Conservation (phyloP, 2,888 invertebrate species). For the Drosophila prostipennis region DNA sequence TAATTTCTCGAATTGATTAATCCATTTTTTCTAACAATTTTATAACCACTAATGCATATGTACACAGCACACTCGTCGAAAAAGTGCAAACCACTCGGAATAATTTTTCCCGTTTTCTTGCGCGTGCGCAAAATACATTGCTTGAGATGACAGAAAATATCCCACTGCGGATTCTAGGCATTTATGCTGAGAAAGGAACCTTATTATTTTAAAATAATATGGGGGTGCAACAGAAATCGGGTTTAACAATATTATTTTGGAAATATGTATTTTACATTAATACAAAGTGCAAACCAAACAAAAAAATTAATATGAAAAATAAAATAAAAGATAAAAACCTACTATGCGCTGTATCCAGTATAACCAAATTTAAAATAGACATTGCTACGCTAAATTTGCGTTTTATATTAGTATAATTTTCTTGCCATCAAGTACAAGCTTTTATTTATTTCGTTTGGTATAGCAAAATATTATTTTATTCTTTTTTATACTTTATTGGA, state of each 20-base stretch:
- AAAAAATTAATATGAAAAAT: too few species aligned
- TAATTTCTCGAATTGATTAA: conserved; percentile 18
- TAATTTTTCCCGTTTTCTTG: conserved; percentile 8
- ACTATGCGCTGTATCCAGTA: too few species aligned
- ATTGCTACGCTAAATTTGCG: too few species aligned
- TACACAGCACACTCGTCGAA: conserved; percentile 40
- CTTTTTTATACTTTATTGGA: background rate
- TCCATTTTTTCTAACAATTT: conserved; percentile 30
- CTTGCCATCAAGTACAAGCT: conserved; percentile 8
- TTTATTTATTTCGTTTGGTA: conserved; percentile 13
- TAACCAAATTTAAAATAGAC: too few species aligned
- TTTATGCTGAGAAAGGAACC: too few species aligned
- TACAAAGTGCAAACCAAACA: too few species aligned
- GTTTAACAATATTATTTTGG: too few species aligned
- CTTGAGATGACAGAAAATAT: conserved; percentile 21
- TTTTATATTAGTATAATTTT: background rate
- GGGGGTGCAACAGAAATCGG: too few species aligned
- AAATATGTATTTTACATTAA: too few species aligned
- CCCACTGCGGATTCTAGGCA: background rate
- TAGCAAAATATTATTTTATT: conserved; percentile 18
- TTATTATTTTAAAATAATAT: background rate
- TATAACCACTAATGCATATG: conserved; percentile 37
- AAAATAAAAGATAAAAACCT: too few species aligned
- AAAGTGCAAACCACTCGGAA: conserved; percentile 29
- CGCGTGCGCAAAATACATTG: conserved; percentile 19